Base-by-base conservation (phyloP, 2,797 vertebrate genomes). In the Decapterus maruadsi region DNA sequence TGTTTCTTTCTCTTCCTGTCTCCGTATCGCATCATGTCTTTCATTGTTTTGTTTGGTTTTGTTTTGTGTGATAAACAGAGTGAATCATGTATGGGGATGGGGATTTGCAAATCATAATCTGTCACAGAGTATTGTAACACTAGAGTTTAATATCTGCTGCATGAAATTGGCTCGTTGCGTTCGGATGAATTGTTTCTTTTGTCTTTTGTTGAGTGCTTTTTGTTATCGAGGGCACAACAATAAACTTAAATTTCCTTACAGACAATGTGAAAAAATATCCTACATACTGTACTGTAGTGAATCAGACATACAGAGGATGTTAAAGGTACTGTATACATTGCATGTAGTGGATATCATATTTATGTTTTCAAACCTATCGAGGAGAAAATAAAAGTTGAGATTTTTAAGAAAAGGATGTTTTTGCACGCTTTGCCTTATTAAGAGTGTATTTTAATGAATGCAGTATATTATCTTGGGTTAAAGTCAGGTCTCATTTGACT, bases 341-440 rank as follows among this genome's bases (percentile, higher is more conserved):
- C 85, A 92, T 92, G 87, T 64, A 54, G 58, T 74, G 29, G 50
- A 72, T 46, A 75, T 71, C 16, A 81, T 63, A 77, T 84, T 85
- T 68, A 63, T 87, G 72, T 87, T 76, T 54, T 65, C 16, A 12
- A 80, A 70, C 71, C 57, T 76, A 67, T 73, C 31, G 40, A n/a
- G 72, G 36, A 81, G 78, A 65, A 79, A 91, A 91, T 87, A 84
- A 92, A 90, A 45, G 8, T 66, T 77, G 4, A 17, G 42, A 77
- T 72, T 78, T 72, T 75, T 56, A 45, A 60, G 14, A 17, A 72
- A 72, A 73, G 77, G 8, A 68, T 0, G 31, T 34, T 34, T 34
- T 34, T 34, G 31, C 31, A 34, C 31, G 20, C 4, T 46, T 6
- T 46, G 13, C 2, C 31, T 34, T 34, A 34, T 34, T 34, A 1